Evolutionary conservation across 2,797 vertebrate genomes (phyloP), one percentile per base, ranked within the genome.

Genomic region (Tarsius wallacei): DNA sequence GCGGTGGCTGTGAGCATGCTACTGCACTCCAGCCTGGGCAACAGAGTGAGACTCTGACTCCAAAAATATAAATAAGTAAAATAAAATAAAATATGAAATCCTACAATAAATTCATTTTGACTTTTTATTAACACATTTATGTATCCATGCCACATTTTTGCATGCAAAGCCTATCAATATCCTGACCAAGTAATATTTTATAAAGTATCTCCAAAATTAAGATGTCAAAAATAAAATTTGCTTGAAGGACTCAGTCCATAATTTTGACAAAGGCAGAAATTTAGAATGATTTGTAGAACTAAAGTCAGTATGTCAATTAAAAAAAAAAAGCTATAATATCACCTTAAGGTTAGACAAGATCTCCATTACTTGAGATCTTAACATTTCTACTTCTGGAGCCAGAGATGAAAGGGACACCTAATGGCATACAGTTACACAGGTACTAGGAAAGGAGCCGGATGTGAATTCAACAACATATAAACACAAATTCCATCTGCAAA

Each of bases 281-380:
- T 91, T 15, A 91, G 7, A 78, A n/a, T 7, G 83, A 87, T 90
- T 94, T 96, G 42, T 59, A 85, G 51, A 87, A 76, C 5, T n/a
- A 87, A 66, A 61, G 15, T 21, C 6, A 85, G 82, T 19, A 91
- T 21, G 12, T 85, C 64, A 42, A 71, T 22, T 24, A 24, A 16
- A 28, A 33, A 74, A 84, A 68, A 87, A 90, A 94, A 87, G 31
- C 47, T 53, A 71, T 0, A 61, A 24, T 51, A 87, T 47, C 68
- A 92, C 6, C 3, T 91, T 64, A 70, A 82, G 15, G 14, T 57
- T 36, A 24, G 53, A 76, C 7, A 95, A 21, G 26, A 49, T 31
- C 10, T 36, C 70, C 26, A 81, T 36, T 90, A 68, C 3, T 59
- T 57, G 49, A 77, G 17, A 77, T 71, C 36, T 73, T 87, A 59